phyloP scores from a whole-genome alignment of 2,113 vertebrate genomes.

The Cynocephalus volans region DNA sequence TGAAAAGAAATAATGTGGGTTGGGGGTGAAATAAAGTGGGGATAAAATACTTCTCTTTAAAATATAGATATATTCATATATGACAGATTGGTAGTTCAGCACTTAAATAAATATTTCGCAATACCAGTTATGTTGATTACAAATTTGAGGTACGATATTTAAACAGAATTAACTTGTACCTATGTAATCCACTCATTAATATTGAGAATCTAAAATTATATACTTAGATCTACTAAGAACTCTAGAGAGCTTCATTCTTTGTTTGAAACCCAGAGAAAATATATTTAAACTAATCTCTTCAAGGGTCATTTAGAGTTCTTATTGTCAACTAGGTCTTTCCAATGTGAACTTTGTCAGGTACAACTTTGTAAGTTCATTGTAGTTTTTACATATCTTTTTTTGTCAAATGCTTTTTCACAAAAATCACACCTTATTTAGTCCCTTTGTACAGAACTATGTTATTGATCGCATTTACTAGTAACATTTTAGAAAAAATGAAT shows the following conservation, averaged over 20 bases:
- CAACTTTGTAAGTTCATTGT: neutral
- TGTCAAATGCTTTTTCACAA: neutral
- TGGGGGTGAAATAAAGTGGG: neutral
- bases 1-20: neutral
- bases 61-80: neutral
- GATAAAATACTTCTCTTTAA: neutral
- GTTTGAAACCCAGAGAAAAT: neutral
- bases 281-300: neutral
- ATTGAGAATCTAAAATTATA: neutral
- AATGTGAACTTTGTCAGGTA: neutral
- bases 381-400: neutral
- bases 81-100: neutral
- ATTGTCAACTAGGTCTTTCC: neutral
- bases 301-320: neutral
- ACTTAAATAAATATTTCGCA: neutral
- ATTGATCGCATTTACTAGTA: neutral
- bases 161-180: neutral
- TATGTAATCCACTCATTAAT: neutral
- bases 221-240: neutral
- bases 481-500: neutral
- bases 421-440: neutral
- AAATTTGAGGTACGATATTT: neutral
- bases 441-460: neutral
- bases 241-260: neutral
- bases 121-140: neutral